Evolutionary conservation across 2,888 invertebrate species (phyloP), one percentile per base, ranked within the genome.

Genomic region (Diaperis boleti): DNA sequence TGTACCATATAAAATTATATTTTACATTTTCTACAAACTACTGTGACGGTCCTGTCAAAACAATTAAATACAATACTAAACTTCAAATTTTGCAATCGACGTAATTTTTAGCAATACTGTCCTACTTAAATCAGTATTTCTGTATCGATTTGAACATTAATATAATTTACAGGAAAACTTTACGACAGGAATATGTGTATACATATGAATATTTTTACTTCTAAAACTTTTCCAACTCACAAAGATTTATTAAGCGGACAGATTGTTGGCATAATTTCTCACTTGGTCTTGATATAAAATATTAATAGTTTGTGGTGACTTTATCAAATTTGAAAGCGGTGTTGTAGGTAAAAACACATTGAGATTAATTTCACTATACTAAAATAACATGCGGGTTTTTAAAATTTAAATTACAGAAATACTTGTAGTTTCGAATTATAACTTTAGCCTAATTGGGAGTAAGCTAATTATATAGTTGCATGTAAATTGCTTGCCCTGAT

Each of bases 391-490:
- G 20, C 3, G 6, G 6, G 11, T 26, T 22, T 44, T 17, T 2
- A 22, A 20, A 42, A 20, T 18, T n/a, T 3, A 17, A 15, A 45
- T 33, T 33, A 45, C 45, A 14, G 5, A 17, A 41, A 41, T 41
- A 15, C 17, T n/a, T 8, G 41, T 41, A 18, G 18, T 8, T 17
- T 20, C 20, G 7, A 15, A 44, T 26, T 18, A 18, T 26, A 26
- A 26, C 3, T 26, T 3, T 2, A n/a, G n/a, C 4, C 26, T 26
- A 33, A 33, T 39, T 49, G 47, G n/a, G 15, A 22, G 22, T 20
- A 13, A 45, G 29, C 49, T 55, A 55, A 61, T 61, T 55, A 62
- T 56, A 41, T 50, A 62, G 17, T 39, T 57, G 20, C 37, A 35
- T 57, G 45, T 22, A 56, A 61, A 47, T 57, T 57, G 41, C 49